Evolutionary conservation across 2,888 invertebrate genomes (phyloP).

Genomic region (Nemotelus nigrinus): DNA sequence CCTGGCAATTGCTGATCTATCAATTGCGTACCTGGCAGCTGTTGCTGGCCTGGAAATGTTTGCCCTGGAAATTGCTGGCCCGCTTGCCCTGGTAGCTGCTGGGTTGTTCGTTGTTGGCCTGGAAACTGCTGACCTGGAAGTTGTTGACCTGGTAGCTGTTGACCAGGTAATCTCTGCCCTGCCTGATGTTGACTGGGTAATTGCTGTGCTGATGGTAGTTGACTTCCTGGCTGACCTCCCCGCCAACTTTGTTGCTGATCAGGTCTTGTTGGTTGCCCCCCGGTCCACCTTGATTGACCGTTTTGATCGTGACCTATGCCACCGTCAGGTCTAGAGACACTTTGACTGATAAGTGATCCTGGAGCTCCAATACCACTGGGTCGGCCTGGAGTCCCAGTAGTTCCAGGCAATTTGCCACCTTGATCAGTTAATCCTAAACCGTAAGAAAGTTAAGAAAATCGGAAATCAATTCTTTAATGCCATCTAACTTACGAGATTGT

Average conservation of each 20-base stretch:
- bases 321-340: constrained; percentile 1
- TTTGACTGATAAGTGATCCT: not conserved
- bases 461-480: not conserved
- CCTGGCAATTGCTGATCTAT: constrained; percentile 1
- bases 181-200: not conserved
- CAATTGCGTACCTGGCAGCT: not conserved
- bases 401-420: constrained; percentile 11
- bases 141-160: not conserved
- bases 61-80: not conserved
- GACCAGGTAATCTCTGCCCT: not conserved
- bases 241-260: not conserved
- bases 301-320: constrained; percentile 7
- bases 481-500: constrained; percentile 11
- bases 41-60: not conserved
- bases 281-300: constrained; percentile 9
- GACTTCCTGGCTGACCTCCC: constrained; percentile 10
- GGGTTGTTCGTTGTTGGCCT: not conserved
- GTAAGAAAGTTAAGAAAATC: not conserved
- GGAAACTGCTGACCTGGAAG: not conserved
- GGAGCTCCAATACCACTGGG: not conserved
- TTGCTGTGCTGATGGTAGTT: not conserved
- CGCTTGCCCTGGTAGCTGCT: not conserved
- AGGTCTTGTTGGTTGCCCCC: not conserved
- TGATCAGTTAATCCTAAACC: constrained; percentile 12
- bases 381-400: not conserved